Base-by-base conservation (phyloP, 1,140 invertebrate species). In the Conus ventricosus region DNA sequence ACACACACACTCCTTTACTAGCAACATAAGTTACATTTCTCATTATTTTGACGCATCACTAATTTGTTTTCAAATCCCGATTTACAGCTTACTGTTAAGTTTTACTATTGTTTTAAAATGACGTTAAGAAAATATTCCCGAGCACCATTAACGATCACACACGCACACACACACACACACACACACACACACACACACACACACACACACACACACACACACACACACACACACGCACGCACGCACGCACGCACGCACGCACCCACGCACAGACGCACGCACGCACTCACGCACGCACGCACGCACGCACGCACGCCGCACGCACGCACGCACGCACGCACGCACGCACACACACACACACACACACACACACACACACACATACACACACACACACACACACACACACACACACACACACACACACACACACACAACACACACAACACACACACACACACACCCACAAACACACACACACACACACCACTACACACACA, bases 131-230 rank as follows among this genome's bases (percentile, higher is more conserved):
- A n/a, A n/a, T n/a, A n/a, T n/a, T n/a, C n/a, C n/a, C n/a, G n/a
- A n/a, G n/a, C n/a, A n/a, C n/a, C n/a, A n/a, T n/a, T n/a, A n/a
- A n/a, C n/a, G n/a, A n/a, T 20, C 67, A 11, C 67, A 11, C 67
- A 11, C 67, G 5, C 67, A 11, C 67, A 11, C 67, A 11, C 67
- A 11, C 67, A 11, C 67, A 71, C 67, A 71, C 67, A 71, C 67
- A 71, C 67, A 71, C 67, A 71, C 67, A 71, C 67, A 71, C 67
- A 71, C 67, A 71, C 67, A 71, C 67, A 71, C 67, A 71, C 67
- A 71, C 67, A 71, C 67, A 71, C 67, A 71, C 67, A 71, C 67
- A 71, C 67, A 71, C 67, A 71, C 67, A 71, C 67, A 71, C 67
- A 71, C 67, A 71, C 53, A n/a, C 27, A 11, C 78, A 51, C 53